phyloP scores from a whole-genome alignment of 2,797 vertebrate species.

The Eurystomus glaucurus region DNA sequence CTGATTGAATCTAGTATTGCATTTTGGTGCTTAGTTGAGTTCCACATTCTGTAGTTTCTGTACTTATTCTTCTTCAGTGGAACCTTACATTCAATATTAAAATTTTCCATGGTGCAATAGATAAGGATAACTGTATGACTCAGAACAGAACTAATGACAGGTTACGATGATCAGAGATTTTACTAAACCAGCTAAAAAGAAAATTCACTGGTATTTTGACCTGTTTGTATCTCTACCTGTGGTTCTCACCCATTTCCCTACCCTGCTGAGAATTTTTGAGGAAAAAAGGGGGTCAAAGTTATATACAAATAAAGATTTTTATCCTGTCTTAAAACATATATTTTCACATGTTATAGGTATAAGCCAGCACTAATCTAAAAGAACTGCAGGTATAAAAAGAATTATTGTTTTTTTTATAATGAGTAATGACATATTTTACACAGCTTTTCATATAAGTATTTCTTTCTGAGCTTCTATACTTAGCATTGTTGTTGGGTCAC shows the following conservation, averaged over 20 bases:
- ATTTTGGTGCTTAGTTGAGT: not conserved
- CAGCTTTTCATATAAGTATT: not conserved
- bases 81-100: not conserved
- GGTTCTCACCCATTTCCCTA: fast-evolving
- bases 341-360: not conserved
- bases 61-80: not conserved
- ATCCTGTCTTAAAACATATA: not conserved
- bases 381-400: not conserved
- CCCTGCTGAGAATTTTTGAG: not conserved
- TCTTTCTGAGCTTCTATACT: not conserved
- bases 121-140: not conserved
- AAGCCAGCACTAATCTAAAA: not conserved
- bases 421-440: not conserved
- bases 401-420: not conserved
- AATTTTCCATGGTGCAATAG: not conserved
- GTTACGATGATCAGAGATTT: not conserved
- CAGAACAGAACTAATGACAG: not conserved
- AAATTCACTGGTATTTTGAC: not conserved
- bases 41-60: not conserved
- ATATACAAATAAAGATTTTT: not conserved
- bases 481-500: not conserved
- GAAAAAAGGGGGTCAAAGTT: not conserved
- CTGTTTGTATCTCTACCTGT: not conserved
- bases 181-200: not conserved
- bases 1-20: not conserved